Percentiles rank a stretch among this genome's conserved stretches.
Evolutionary conservation across 1,140 invertebrate species (phyloP).

Genomic region (Hycleus phaleratus): DNA sequence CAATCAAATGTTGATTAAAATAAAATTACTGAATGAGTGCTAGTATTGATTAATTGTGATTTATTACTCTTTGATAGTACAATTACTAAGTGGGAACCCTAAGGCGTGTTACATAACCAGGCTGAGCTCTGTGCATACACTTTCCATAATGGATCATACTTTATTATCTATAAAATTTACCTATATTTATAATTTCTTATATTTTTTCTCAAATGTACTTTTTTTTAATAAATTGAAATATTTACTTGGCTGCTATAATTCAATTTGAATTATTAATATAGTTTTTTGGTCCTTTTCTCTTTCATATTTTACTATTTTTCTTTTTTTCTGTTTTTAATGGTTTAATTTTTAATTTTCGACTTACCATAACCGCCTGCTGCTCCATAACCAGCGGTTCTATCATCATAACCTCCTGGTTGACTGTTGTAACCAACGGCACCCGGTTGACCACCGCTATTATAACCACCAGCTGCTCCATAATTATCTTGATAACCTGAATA

Average conservation of each 20-base stretch:
- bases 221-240: too few species aligned
- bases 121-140: constrained; percentile 4
- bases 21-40: not conserved
- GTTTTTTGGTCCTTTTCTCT: not conserved
- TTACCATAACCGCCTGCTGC: constrained; percentile 18
- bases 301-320: not conserved
- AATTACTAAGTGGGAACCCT: not conserved
- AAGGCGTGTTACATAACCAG: constrained; percentile 12
- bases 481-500: constrained; percentile 6
- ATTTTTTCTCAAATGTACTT: too few species aligned
- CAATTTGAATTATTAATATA: too few species aligned
- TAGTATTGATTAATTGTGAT: not conserved
- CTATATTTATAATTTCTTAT: too few species aligned
- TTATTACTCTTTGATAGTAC: not conserved
- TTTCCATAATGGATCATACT: too few species aligned
- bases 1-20: too few species aligned
- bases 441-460: constrained; percentile 2
- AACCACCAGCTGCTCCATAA: constrained; percentile 15
- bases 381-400: constrained; percentile 14
- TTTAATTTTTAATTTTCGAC: not conserved
- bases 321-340: not conserved
- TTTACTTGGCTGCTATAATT: too few species aligned
- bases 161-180: too few species aligned
- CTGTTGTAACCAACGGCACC: constrained; percentile 18
- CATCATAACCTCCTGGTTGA: constrained; percentile 15